A percentile compares a stretch with the other conserved stretches of the same genome.
These are phyloP conservation scores for Anguilla megastoma DNA, from an alignment of 2,797 vertebrate genomes.

Conservation along the genomic window DNA sequence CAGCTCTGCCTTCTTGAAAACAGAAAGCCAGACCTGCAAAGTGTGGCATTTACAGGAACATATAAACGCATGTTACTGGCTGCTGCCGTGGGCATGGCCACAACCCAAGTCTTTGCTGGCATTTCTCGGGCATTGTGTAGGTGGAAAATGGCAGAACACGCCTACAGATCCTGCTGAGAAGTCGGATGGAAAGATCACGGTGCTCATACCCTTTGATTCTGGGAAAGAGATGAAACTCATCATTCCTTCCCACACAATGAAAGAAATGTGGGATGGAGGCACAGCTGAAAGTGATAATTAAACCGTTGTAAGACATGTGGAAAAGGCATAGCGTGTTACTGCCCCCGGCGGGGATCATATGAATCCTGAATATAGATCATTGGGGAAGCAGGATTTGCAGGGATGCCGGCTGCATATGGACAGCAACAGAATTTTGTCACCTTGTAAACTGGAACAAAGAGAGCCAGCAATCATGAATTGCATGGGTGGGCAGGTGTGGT, in stretches of 20 bases:
- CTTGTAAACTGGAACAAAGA: slow-evolving; percentile 66
- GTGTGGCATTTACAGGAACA: neutral
- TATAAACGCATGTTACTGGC: neutral
- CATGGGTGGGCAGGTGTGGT: slow-evolving; percentile 26
- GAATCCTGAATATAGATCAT: slow-evolving; percentile 66
- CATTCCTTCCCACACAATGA: slow-evolving; percentile 65
- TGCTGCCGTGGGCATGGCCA: neutral
- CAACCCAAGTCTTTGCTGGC: neutral
- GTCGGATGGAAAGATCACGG: slow-evolving; percentile 10
- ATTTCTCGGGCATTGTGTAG: neutral
- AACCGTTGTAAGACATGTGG: slow-evolving; percentile 70
- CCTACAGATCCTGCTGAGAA: neutral
- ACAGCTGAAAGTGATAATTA: slow-evolving; percentile 70
- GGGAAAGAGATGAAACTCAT: neutral
- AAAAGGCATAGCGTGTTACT: slow-evolving; percentile 72
- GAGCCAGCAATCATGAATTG: slow-evolving; percentile 29
- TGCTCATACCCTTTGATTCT: neutral
- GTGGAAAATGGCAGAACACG: neutral
- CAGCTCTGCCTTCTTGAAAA: neutral
- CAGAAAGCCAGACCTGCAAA: neutral
- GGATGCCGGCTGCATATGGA: slow-evolving; percentile 72
- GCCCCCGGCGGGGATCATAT: slow-evolving; percentile 69
- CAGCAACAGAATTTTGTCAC: slow-evolving; percentile 68
- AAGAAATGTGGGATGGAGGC: slow-evolving; percentile 59
- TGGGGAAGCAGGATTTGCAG: slow-evolving; percentile 63